These are phyloP conservation scores for Stenopsyche tienmushanensis DNA, from an alignment of 1,140 invertebrate genomes.

Conservation along the genomic window DNA sequence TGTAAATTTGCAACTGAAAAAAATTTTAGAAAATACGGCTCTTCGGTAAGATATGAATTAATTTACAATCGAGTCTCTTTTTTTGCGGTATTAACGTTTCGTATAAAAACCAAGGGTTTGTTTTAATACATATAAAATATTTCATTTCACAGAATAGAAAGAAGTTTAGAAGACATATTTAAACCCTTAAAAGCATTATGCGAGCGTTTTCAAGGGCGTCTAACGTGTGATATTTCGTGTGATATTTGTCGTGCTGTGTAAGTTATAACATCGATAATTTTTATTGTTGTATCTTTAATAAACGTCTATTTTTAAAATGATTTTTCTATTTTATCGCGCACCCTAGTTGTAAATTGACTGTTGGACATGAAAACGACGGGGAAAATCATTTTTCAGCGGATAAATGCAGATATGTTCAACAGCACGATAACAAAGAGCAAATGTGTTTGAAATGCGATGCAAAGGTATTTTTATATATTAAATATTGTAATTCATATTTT, in stretches of 20 bases:
- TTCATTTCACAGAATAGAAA: slow-evolving; percentile 26
- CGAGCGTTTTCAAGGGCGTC: slow-evolving; percentile 22
- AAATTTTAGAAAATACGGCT: slow-evolving; percentile 32
- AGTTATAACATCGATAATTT: slow-evolving; percentile 1
- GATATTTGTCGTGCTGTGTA: slow-evolving; percentile 31
- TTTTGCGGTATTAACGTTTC: neutral
- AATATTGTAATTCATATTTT: neutral
- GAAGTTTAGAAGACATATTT: slow-evolving; percentile 27
- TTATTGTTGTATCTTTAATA: slow-evolving; percentile 2
- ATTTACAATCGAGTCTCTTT: no score
- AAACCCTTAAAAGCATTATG: slow-evolving; percentile 22
- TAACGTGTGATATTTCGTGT: slow-evolving; percentile 35
- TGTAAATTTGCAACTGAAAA: slow-evolving; percentile 20
- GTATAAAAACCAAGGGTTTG: no score
- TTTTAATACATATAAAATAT: slow-evolving; percentile 2
- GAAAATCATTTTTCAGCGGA: slow-evolving; percentile 59
- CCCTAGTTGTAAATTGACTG: slow-evolving; percentile 69
- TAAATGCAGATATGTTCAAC: slow-evolving; percentile 66
- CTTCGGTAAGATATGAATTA: slow-evolving; percentile 20
- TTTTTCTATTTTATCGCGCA: slow-evolving; percentile 11
- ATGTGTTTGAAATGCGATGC: slow-evolving; percentile 64
- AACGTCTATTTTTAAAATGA: neutral
- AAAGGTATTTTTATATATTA: slow-evolving; percentile 43
- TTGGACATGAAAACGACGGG: slow-evolving; percentile 75
- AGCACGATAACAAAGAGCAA: slow-evolving; percentile 77